Conservation (phyloP, 2,888 invertebrate genomes). For the Abrostola triplasia region DNA sequence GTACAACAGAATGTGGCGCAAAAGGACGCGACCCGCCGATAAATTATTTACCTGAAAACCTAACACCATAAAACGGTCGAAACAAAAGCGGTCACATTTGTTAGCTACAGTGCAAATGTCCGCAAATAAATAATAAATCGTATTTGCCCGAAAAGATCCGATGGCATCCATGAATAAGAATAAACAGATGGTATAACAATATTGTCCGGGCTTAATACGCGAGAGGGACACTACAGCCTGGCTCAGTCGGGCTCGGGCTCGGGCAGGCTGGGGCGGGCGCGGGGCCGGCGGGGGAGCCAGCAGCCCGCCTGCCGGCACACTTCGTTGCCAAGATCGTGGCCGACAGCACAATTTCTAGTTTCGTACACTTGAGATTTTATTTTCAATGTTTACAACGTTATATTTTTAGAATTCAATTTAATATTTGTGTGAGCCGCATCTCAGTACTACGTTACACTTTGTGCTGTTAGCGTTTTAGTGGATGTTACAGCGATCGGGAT, state of each 20-base stretch:
- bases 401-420: slow-evolving; percentile 54
- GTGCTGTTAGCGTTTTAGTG: slow-evolving; percentile 15
- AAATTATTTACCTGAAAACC: slow-evolving; percentile 60
- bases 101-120: slow-evolving; percentile 65
- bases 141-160: slow-evolving; percentile 63
- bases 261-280: slow-evolving; percentile 15
- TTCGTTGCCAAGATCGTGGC: slow-evolving; percentile 45
- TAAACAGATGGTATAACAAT: slow-evolving; percentile 69
- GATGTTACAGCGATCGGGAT: neutral
- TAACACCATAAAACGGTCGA: slow-evolving; percentile 58
- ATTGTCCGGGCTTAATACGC: slow-evolving; percentile 60
- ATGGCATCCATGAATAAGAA: slow-evolving; percentile 65
- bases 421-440: slow-evolving; percentile 38
- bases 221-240: slow-evolving; percentile 43
- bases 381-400: slow-evolving; percentile 58
- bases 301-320: slow-evolving; percentile 34
- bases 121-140: slow-evolving; percentile 69
- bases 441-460: slow-evolving; percentile 19
- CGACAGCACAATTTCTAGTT: slow-evolving; percentile 50
- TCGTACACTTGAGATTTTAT: slow-evolving; percentile 53
- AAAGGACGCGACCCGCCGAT: slow-evolving; percentile 56
- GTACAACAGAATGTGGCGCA: slow-evolving; percentile 44
- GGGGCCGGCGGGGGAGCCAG: slow-evolving; percentile 5
- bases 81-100: slow-evolving; percentile 60
- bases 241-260: slow-evolving; percentile 28